These are phyloP conservation scores for Amblyjoppa proteus DNA, from an alignment of 2,888 invertebrate species.

Conservation along the genomic window DNA sequence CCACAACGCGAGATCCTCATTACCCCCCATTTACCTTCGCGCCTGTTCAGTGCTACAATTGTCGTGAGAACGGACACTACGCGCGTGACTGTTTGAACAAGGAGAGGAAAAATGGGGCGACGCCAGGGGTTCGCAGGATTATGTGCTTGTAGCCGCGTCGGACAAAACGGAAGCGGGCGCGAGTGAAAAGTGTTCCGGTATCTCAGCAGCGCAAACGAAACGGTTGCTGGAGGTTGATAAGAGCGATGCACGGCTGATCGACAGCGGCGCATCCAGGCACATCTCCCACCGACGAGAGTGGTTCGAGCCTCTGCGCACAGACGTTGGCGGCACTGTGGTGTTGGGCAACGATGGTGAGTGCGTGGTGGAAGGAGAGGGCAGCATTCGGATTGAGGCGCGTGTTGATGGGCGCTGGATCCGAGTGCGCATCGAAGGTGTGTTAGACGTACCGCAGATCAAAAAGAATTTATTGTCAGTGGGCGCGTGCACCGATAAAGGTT, in stretches of 20 bases:
- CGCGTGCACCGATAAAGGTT: slow-evolving; percentile 39
- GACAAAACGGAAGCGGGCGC: background rate
- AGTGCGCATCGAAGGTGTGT: slow-evolving; percentile 51
- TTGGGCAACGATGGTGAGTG: slow-evolving; percentile 48
- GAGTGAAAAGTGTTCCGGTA: background rate
- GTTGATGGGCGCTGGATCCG: slow-evolving; percentile 47
- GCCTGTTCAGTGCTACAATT: slow-evolving; percentile 31
- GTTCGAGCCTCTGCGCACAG: slow-evolving; percentile 28
- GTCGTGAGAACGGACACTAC: slow-evolving; percentile 28
- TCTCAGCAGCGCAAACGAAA: background rate
- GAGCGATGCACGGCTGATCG: slow-evolving; percentile 40
- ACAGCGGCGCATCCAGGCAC: slow-evolving; percentile 56
- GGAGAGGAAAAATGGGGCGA: background rate
- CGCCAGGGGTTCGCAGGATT: background rate
- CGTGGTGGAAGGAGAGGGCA: slow-evolving; percentile 42
- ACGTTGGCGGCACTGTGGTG: slow-evolving; percentile 41
- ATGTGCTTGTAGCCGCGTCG: slow-evolving; percentile 3
- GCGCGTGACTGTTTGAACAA: slow-evolving; percentile 23
- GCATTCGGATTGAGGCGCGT: slow-evolving; percentile 28
- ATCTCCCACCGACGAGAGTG: slow-evolving; percentile 40
- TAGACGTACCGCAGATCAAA: slow-evolving; percentile 61
- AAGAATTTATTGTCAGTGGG: slow-evolving; percentile 68
- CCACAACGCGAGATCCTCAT: too few species aligned
- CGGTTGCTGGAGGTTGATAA: slow-evolving; percentile 18
- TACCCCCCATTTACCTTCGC: too few species aligned